Base-by-base conservation (phyloP, 2,888 invertebrate genomes). In the Lasioglossum zephyrum region DNA sequence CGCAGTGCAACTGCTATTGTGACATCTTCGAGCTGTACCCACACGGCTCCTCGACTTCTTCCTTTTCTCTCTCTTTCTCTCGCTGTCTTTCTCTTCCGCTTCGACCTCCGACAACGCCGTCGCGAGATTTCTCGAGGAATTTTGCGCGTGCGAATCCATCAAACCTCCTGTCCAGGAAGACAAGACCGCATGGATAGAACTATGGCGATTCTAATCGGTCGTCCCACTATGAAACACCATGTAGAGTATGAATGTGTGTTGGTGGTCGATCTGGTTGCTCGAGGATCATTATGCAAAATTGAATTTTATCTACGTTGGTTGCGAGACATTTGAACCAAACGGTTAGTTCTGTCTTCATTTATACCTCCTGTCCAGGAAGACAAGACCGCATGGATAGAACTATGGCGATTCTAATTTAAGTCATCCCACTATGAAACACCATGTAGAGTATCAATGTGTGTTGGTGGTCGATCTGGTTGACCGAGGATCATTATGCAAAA, bases 1-100 rank as follows among this genome's bases (percentile, higher is more conserved):
- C 91, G 90, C 91, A 91, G 87, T 91, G 91, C 91, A 90, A 92
- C 91, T 88, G 90, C 91, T 93, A 92, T 93, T 93, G 93, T 93
- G 92, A 93, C 93, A 92, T 92, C 91, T 91, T 90, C 89, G 86
- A 85, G 81, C 77, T 84, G 75, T 91, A 88, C 84, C 84, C 86
- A 87, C 84, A 87, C 87, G 81, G 49, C 57, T 78, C 87, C 77
- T 69, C 60, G n/a, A 70, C 73, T 57, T 75, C 36, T 49, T 22
- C 66, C 13, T 36, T 66, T 22, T 39, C 22, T 53, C 63, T 36
- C 16, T n/a, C 41, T 39, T 13, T n/a, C 66, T 36, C 9, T 22
- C 8, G 36, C 66, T 66, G 31, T 66, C 36, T 36, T 18, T 39
- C 22, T n/a, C 57, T 31, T 36, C 44, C 69, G 22, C n/a, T 18